These are phyloP conservation scores for Crenuchus spilurus DNA, from an alignment of 2,797 vertebrate species.

Conservation along the genomic window DNA sequence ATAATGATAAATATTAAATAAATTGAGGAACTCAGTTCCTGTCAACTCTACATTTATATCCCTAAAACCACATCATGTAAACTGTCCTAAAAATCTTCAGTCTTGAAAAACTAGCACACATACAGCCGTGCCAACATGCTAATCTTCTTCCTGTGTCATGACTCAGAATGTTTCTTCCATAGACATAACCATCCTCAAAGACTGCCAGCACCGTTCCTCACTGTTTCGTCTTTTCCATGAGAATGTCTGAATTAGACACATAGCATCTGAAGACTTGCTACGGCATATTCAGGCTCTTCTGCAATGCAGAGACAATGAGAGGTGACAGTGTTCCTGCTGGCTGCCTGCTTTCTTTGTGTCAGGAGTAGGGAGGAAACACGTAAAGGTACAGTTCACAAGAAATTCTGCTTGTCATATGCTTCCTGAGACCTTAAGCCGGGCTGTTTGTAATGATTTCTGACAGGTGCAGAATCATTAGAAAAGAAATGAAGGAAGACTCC, in stretches of 20 bases:
- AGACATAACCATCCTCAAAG: background rate
- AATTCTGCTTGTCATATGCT: conserved; percentile 21
- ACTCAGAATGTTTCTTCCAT: background rate
- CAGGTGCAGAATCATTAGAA: conserved; percentile 7
- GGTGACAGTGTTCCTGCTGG: conserved; percentile 15
- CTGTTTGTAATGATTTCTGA: conserved; percentile 10
- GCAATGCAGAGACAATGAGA: background rate
- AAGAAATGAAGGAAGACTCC: background rate
- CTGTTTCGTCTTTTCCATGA: background rate
- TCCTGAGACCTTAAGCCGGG: conserved; percentile 2
- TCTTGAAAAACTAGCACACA: background rate
- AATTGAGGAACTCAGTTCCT: background rate
- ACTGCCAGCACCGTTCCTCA: background rate
- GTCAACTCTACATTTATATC: background rate
- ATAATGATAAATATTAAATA: background rate
- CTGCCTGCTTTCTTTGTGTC: conserved; percentile 4
- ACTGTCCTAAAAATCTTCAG: background rate
- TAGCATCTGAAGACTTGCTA: conserved; percentile 21
- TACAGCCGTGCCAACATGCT: background rate
- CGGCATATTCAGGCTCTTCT: conserved; percentile 5
- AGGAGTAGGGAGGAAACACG: background rate
- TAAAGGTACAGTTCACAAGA: background rate
- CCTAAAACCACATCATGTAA: background rate
- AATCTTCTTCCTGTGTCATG: background rate
- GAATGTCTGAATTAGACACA: background rate